phyloP scores from a whole-genome alignment of 2,888 invertebrate species.

The Apomyelois bistriatella region DNA sequence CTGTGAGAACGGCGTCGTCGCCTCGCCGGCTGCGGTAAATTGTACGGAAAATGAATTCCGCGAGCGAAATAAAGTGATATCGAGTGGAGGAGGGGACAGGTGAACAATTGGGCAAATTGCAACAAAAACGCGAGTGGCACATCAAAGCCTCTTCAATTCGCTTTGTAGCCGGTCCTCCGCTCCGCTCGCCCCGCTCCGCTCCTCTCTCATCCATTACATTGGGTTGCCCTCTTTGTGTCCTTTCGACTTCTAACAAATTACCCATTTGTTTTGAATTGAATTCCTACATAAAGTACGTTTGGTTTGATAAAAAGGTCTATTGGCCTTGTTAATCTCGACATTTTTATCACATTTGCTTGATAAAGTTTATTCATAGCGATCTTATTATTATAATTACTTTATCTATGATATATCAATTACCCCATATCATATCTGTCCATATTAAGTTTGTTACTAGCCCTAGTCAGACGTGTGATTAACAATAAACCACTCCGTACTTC shows the following conservation, averaged over 20 bases:
- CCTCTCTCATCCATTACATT: constrained; percentile 12
- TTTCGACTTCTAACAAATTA: constrained; percentile 9
- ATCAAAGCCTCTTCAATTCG: constrained; percentile 34
- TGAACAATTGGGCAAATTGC: constrained; percentile 47
- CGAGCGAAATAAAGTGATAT: constrained; percentile 37
- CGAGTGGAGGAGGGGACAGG: constrained; percentile 30
- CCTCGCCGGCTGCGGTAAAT: constrained; percentile 26
- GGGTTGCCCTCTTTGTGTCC: constrained; percentile 3
- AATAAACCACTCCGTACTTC: too few relatives aligned
- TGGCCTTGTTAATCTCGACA: background rate
- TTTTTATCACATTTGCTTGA: background rate
- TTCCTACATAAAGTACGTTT: background rate
- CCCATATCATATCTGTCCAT: too few relatives aligned
- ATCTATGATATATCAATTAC: too few relatives aligned
- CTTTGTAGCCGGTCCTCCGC: constrained; percentile 18
- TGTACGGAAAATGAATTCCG: constrained; percentile 33
- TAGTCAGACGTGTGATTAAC: too few relatives aligned
- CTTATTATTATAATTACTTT: too few relatives aligned
- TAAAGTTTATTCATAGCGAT: too few relatives aligned
- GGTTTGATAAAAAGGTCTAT: background rate
- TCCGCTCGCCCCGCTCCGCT: constrained; percentile 19
- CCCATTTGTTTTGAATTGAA: background rate
- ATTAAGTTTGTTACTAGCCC: too few relatives aligned
- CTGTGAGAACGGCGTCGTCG: constrained; percentile 46
- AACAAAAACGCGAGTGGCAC: constrained; percentile 43